Evolutionary conservation across 2,113 vertebrate genomes (phyloP).

Genomic region (Talpa occidentalis): DNA sequence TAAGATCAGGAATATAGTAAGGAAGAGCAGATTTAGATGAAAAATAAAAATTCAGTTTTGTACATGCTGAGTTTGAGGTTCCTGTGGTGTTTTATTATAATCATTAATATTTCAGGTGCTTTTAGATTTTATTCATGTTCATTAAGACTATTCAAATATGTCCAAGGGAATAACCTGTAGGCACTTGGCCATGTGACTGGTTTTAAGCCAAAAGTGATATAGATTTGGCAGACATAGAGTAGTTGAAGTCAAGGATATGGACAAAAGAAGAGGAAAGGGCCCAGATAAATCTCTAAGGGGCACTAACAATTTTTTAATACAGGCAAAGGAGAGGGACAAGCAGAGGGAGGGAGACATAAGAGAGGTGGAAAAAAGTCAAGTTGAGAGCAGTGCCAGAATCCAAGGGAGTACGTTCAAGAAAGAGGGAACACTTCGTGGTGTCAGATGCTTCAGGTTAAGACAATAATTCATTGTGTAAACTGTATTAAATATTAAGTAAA

Average conservation of each 20-base stretch:
- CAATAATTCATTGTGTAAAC: neutral
- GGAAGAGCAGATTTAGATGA: neutral
- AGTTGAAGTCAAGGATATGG: neutral
- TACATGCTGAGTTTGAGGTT: neutral
- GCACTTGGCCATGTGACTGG: neutral
- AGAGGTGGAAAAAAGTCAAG: neutral
- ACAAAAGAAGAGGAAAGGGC: neutral
- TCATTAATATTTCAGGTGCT: neutral
- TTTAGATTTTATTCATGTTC: conserved; percentile 28
- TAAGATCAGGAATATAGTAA: neutral
- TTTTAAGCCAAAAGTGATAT: conserved; percentile 19
- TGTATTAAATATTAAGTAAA: neutral
- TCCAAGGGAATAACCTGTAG: neutral
- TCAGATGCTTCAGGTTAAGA: neutral
- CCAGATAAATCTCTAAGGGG: fast-evolving
- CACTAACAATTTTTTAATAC: neutral
- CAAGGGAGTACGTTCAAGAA: neutral
- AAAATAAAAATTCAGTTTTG: neutral
- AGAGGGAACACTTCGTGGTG: neutral
- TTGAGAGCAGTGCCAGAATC: neutral
- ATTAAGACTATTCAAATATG: neutral
- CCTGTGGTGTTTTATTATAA: neutral
- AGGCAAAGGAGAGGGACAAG: neutral
- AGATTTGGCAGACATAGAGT: neutral
- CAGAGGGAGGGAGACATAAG: neutral